Evolutionary conservation across 2,888 invertebrate genomes (phyloP), one percentile per base, ranked within the genome.

Genomic region (Dascillus cervinus): DNA sequence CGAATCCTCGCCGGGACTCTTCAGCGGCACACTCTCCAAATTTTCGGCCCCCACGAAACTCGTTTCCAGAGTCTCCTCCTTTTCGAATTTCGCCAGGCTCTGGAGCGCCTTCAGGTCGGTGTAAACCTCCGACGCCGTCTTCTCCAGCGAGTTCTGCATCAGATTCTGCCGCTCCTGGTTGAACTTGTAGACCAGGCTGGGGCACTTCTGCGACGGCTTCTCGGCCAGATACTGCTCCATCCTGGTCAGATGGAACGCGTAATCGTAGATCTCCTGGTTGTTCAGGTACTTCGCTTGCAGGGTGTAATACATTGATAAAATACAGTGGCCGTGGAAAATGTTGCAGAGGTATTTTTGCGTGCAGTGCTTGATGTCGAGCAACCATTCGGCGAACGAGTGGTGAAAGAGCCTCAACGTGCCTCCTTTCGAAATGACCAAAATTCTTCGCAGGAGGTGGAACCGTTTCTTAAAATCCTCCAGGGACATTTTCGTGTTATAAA

Each of bases 321-420:
- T 85, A 5, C 84, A 84, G 62, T 95, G 94, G 0, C 95, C 95
- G 49, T 89, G 87, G 28, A 78, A 72, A 4, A 86, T 80, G 45
- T 82, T 81, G 62, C 91, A 95, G 43, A 95, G 71, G 64, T 91
- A 96, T 49, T 91, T 86, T 48, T 91, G 84, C 2, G 95, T 96
- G 62, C 95, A 94, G 58, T 96, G 94, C 64, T 96, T 96, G n/a
- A 96, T 94, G 62, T 96, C 96, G 30, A 89, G 68, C 46, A 96
- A 67, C 96, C 96, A 96, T 57, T 87, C 85, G 12, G 91, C 86
- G 63, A 95, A 95, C 38, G 91, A 92, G 59, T 90, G 89, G 64
- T 96, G 95, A 67, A 95, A 94, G 24, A 94, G 72, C 28, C 80
- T 73, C 37, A 82, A 67, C 34, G 72, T 71, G 2, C 79, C 76